Evolutionary conservation across 2,113 vertebrate species (phyloP), one percentile per base, ranked within the genome.

Genomic region (Blennius ocellaris): DNA sequence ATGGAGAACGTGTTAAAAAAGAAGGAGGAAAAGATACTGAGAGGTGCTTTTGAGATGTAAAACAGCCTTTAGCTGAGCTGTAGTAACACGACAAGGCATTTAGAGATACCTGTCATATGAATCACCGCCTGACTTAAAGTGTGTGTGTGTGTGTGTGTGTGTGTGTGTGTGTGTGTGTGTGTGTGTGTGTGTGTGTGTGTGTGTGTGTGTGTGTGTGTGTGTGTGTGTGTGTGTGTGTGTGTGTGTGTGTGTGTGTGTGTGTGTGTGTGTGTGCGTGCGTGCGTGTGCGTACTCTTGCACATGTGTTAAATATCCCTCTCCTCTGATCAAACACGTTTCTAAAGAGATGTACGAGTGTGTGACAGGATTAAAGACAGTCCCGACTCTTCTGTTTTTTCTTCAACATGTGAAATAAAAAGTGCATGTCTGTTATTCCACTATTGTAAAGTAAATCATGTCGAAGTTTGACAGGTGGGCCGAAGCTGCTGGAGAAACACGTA

Each of bases 1-100:
- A 10, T 30, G 43, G 51, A 59, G 16, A 62, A 50, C 3, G 69
- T 41, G 74, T 61, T 21, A 47, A 78, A 78, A 43, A 43, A 43
- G 7, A 43, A 30, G 21, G 21, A 69, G 54, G 61, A 59, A 76
- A 65, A 82, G 52, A 71, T 82, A 71, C 81, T 69, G 55, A 84
- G 70, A 81, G 67, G 74, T 74, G 72, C 76, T 87, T 91, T 90
- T 92, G 71, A 88, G 83, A 86, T 92, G 86, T 81, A 84, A 90
- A 91, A 80, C 72, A 67, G 69, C 52, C 56, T 82, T 89, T 63
- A 70, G 76, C 73, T 66, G 64, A 78, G 84, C 60, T 52, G 51
- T 44, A 72, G 86, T 80, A 87, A 76, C 80, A 82, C 55, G 44
- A 77, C 54, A 70, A 78, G 70, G 69, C 69, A 76, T 87, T 85